A percentile compares a stretch with the other conserved stretches of the same genome.
These are phyloP conservation scores for Lucilia cuprina DNA, from an alignment of 1,140 invertebrate genomes.

Conservation along the genomic window DNA sequence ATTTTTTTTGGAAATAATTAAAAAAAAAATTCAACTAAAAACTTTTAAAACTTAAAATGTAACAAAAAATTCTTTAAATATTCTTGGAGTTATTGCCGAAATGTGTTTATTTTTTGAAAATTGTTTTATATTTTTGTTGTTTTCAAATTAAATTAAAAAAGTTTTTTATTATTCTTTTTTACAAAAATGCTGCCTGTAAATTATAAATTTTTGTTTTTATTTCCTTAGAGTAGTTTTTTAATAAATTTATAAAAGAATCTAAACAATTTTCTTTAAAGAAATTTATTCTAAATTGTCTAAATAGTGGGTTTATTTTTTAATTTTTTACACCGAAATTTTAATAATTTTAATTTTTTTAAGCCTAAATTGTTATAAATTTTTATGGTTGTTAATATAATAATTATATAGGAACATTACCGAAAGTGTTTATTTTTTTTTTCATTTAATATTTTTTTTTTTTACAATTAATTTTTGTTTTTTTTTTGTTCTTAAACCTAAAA, in stretches of 20 bases:
- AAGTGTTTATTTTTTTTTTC: conserved; percentile 42
- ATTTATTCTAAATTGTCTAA: not conserved
- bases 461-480: conserved; percentile 50
- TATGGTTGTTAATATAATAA: conserved; percentile 47
- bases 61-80: conserved; percentile 14
- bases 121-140: not conserved
- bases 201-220: conserved; percentile 46
- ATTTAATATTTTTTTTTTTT: conserved; percentile 31
- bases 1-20: conserved; percentile 40
- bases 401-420: conserved; percentile 62
- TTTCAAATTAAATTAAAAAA: conserved; percentile 36
- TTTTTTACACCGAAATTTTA: conserved; percentile 38
- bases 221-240: conserved; percentile 41
- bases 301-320: conserved; percentile 30
- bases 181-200: conserved; percentile 60
- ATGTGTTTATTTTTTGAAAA: conserved; percentile 25
- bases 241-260: conserved; percentile 30
- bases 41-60: not conserved
- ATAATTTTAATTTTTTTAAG: conserved; percentile 43
- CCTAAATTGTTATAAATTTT: conserved; percentile 42
- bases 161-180: conserved; percentile 26
- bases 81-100: conserved; percentile 34
- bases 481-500: conserved; percentile 61
- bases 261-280: not conserved
- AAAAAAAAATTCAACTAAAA: conserved; percentile 19